These are phyloP conservation scores for Chrysochloris asiatica DNA, from an alignment of 2,113 vertebrate genomes.

Conservation along the genomic window DNA sequence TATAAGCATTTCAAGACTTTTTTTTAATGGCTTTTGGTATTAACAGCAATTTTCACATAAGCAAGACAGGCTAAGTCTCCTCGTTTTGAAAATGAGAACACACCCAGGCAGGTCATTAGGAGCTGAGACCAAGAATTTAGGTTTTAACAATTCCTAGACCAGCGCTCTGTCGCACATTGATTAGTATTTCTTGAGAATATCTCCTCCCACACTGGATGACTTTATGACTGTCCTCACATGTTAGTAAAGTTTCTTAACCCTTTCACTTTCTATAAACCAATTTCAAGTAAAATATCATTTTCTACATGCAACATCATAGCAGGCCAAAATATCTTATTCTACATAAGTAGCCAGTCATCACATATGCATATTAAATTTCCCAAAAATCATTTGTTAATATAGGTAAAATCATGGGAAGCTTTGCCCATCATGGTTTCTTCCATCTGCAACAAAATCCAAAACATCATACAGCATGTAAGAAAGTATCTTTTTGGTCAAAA, in stretches of 20 bases:
- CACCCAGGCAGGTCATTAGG: no score
- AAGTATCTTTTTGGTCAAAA: background rate
- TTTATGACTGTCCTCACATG: background rate
- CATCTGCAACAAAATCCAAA: slow-evolving; percentile 26
- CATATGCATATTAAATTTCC: background rate
- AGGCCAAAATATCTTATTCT: slow-evolving; percentile 21
- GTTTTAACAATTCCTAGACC: background rate
- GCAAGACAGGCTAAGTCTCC: no score
- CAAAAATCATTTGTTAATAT: background rate
- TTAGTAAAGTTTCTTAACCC: slow-evolving; percentile 18
- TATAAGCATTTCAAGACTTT: background rate
- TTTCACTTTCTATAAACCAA: slow-evolving; percentile 19
- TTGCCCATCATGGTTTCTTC: background rate
- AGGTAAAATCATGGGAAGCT: slow-evolving; percentile 29
- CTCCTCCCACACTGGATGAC: background rate
- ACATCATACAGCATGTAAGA: background rate
- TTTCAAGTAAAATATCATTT: background rate
- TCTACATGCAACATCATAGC: background rate
- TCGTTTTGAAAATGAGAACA: no score
- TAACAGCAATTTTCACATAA: background rate
- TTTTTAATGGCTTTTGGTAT: background rate
- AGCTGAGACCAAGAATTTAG: background rate
- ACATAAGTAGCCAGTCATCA: slow-evolving; percentile 33
- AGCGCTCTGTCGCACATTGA: background rate
- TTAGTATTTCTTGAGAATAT: background rate